Conservation (phyloP, 2,113 vertebrate genomes). For the Epinephelus cyanopodus region DNA sequence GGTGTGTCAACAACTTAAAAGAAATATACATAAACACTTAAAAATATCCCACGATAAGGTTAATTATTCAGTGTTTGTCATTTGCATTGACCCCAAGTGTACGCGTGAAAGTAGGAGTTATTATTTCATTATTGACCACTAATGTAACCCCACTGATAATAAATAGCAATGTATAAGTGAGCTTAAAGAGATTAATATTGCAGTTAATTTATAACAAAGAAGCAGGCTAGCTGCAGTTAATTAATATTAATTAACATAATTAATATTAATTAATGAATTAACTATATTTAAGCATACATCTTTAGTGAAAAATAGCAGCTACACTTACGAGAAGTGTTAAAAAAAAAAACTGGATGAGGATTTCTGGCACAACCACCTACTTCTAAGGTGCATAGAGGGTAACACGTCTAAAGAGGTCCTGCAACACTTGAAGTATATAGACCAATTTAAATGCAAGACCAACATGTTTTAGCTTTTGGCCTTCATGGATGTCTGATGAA, state of each 20-base stretch:
- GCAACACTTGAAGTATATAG: no score
- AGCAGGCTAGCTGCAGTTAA: constrained; percentile 67
- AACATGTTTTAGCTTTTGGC: no score
- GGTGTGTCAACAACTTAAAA: constrained; percentile 1
- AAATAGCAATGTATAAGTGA: constrained; percentile 56
- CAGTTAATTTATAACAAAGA: constrained; percentile 70
- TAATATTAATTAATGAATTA: constrained; percentile 77
- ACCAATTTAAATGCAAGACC: no score
- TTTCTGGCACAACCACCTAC: no score
- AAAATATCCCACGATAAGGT: not conserved
- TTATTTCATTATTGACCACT: constrained; percentile 51
- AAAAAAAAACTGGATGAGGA: constrained; percentile 11
- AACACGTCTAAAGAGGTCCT: no score
- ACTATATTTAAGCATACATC: constrained; percentile 71
- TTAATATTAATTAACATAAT: constrained; percentile 79
- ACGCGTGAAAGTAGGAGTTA: constrained; percentile 3
- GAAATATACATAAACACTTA: constrained; percentile 9
- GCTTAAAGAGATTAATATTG: constrained; percentile 75
- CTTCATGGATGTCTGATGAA: no score
- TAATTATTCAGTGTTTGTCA: constrained; percentile 18
- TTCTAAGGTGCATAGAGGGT: no score
- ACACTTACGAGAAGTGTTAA: constrained; percentile 46
- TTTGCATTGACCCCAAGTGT: constrained; percentile 17
- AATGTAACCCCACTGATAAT: constrained; percentile 48
- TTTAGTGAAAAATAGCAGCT: constrained; percentile 53